Evolutionary conservation across 2,888 invertebrate genomes (phyloP), one percentile per base, ranked within the genome.

Genomic region (Polyommatus icarus): DNA sequence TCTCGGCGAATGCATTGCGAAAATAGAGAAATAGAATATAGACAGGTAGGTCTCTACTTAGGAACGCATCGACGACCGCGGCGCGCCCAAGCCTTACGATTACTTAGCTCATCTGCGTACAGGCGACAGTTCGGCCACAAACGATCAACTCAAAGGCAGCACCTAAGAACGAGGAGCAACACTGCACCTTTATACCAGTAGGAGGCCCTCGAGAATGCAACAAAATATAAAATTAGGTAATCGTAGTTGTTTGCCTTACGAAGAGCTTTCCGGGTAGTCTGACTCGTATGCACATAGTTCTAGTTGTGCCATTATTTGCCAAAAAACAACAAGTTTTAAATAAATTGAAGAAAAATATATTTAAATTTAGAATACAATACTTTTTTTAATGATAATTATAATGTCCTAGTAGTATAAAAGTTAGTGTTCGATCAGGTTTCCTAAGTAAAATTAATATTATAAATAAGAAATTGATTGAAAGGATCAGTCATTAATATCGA

Each of bases 111-210:
- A 88, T 86, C 88, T 90, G 86, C 87, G 87, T 89, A 89, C 88
- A 85, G 85, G 91, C 89, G 90, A 90, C 90, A 82, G 84, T 84
- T 88, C 91, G 92, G 91, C 92, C 91, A 90, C 91, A 89, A 88
- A 72, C 75, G 78, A 79, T 82, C 83, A 80, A 82, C 82, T 85
- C 50, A 75, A 46, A 75, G 75, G 75, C 75, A 75, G 75, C 75
- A 75, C 75, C 75, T 75, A 75, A 29, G 75, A 54, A 75, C 29
- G 75, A 75, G 75, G 75, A 54, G 29, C 12, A 5, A 75, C 75
- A 50, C 75, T 46, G 61, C 75, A 29, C 75, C 54, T 54, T 50
- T 75, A 75, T 54, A 75, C 75, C 24, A n/a, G 29, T 40, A 73
- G 67, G 67, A 67, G 67, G 15, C 61, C 61, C 12, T 20, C 12